These are phyloP conservation scores for Tupaia tana DNA, from an alignment of 2,113 vertebrate genomes.

Conservation along the genomic window DNA sequence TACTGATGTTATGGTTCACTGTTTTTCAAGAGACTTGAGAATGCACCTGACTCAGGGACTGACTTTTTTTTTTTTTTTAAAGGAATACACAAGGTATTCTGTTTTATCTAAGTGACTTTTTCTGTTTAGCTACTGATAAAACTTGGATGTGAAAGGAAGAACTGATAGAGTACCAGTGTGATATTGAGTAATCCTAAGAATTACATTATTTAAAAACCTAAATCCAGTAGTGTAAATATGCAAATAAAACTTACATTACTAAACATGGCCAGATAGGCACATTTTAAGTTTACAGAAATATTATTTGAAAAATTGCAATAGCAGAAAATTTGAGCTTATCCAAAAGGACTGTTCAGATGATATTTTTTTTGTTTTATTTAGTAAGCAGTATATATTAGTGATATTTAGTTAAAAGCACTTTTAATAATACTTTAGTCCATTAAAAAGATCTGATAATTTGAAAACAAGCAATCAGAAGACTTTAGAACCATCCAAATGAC, in stretches of 20 bases:
- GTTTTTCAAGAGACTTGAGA: too few species aligned
- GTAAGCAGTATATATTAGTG: constrained; percentile 42
- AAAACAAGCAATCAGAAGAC: constrained; percentile 19
- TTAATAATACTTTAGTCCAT: constrained; percentile 32
- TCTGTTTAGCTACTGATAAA: not conserved
- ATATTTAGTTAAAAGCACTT: constrained; percentile 54
- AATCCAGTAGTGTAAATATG: constrained; percentile 35
- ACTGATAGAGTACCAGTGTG: constrained; percentile 2
- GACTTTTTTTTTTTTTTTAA: too few species aligned
- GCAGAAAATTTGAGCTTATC: constrained; percentile 36
- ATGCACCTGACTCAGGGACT: too few species aligned
- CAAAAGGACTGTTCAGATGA: constrained; percentile 44
- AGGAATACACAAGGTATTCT: not conserved
- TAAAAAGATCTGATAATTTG: constrained; percentile 46
- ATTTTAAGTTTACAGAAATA: constrained; percentile 38
- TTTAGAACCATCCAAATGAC: constrained; percentile 44
- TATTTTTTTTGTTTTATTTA: constrained; percentile 11
- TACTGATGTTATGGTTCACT: too few species aligned
- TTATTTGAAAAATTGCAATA: constrained; percentile 50
- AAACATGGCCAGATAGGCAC: not conserved
- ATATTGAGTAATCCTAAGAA: not conserved
- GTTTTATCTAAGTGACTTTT: not conserved
- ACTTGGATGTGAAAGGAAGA: constrained; percentile 5
- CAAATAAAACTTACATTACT: not conserved
- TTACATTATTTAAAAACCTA: constrained; percentile 21